phyloP scores from a whole-genome alignment of 2,113 vertebrate species.

The Acrocephalus arundinaceus region DNA sequence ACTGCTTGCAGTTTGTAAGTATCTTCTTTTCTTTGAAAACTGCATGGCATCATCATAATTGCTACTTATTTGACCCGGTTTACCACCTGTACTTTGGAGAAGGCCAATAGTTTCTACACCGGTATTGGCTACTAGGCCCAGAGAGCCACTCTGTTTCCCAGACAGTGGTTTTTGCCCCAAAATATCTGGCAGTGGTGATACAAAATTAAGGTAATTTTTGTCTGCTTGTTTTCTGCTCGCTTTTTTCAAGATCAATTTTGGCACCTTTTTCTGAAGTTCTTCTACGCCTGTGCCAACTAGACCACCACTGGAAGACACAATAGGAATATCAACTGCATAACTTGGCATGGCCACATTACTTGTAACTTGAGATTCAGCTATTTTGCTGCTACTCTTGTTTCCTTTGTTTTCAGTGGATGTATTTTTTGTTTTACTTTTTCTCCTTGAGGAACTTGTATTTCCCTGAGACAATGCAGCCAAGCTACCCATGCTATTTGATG shows the following conservation, averaged over 20 bases:
- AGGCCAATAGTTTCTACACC: conserved; percentile 86
- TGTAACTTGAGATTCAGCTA: conserved; percentile 77
- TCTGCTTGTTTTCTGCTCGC: conserved; percentile 85
- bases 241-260: conserved; percentile 94
- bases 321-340: conserved; percentile 87
- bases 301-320: conserved; percentile 82
- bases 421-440: conserved; percentile 91
- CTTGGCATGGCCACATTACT: conserved; percentile 82
- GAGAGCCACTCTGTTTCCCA: conserved; percentile 82
- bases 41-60: conserved; percentile 99
- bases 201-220: conserved; percentile 87
- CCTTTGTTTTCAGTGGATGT: conserved; percentile 83
- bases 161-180: conserved; percentile 86
- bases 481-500: conserved; percentile 81
- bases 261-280: conserved; percentile 84
- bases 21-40: conserved; percentile 98
- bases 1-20: conserved; percentile 90
- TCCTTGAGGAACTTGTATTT: conserved; percentile 91
- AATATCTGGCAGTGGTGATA: conserved; percentile 77
- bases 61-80: conserved; percentile 87
- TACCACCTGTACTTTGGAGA: conserved; percentile 85
- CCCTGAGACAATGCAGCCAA: conserved; percentile 94
- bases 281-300: conserved; percentile 81
- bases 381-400: conserved; percentile 86
- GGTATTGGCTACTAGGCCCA: conserved; percentile 79